A percentile compares a stretch with the other conserved stretches of the same genome.
Conservation (phyloP, 92 coral and sea anemone species). For the Porites cylindrica region DNA sequence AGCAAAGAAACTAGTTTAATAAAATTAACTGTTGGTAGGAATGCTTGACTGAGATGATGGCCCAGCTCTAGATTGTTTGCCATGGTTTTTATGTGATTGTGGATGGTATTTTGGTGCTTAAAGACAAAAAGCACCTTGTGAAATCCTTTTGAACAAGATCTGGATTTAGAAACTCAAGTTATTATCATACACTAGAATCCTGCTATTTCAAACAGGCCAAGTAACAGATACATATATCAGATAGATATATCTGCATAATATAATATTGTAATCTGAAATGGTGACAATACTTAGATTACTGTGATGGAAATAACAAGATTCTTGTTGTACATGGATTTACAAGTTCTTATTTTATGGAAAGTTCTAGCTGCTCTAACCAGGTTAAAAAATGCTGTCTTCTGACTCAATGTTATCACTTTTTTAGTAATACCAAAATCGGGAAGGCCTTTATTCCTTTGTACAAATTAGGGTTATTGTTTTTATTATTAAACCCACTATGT, state of each 20-base stretch:
- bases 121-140: not conserved
- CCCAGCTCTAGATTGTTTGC: not conserved
- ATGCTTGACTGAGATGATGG: constrained; percentile 4
- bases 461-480: not conserved
- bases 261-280: not conserved
- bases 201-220: not conserved
- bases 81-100: not conserved
- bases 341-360: not conserved
- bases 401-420: too few relatives aligned
- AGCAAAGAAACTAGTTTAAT: constrained; percentile 97
- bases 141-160: constrained; percentile 11
- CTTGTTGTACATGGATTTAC: not conserved
- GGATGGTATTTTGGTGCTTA: constrained; percentile 1
- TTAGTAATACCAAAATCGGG: too few relatives aligned
- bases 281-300: not conserved
- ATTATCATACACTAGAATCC: not conserved
- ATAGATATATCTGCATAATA: too few relatives aligned
- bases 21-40: not conserved
- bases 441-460: not conserved
- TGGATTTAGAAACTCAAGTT: not conserved
- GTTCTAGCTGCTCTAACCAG: not conserved
- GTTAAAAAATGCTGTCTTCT: too few relatives aligned
- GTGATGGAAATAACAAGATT: not conserved
- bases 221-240: too few relatives aligned
- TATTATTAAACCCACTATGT: too few relatives aligned